These are phyloP conservation scores for Plebejus argus DNA, from an alignment of 2,888 invertebrate species.

Conservation along the genomic window DNA sequence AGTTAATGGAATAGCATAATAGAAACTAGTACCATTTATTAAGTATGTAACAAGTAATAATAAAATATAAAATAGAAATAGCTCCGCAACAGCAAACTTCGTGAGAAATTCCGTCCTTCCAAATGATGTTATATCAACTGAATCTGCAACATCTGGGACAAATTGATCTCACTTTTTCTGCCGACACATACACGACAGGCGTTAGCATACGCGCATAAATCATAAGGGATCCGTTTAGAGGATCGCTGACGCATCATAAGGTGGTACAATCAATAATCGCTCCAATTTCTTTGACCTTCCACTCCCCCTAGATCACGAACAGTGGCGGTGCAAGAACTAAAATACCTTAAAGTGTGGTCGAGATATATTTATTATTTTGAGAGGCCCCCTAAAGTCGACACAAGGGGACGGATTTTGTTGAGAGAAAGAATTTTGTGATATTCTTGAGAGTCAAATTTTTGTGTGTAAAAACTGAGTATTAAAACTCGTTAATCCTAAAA, in stretches of 20 bases:
- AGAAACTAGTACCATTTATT: no score
- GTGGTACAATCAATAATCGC: constrained; percentile 72
- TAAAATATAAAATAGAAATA: background rate
- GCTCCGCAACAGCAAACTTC: background rate
- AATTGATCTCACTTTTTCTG: constrained; percentile 23
- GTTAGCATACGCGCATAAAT: constrained; percentile 44
- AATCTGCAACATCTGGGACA: background rate
- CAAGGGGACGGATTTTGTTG: no score
- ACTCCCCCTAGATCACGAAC: constrained; percentile 47
- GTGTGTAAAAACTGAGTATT: no score
- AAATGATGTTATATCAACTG: background rate
- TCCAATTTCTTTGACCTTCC: constrained; percentile 58
- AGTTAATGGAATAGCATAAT: no score
- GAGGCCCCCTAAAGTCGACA: no score
- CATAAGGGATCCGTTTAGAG: constrained; percentile 57
- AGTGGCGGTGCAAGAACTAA: no score
- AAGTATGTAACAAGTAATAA: background rate
- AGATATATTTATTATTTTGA: no score
- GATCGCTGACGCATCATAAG: constrained; percentile 71
- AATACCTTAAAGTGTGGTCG: no score
- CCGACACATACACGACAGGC: background rate
- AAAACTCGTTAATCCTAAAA: no score
- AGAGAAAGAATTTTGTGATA: no score
- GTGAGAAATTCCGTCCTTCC: background rate
- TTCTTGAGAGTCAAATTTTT: no score